phyloP scores from a whole-genome alignment of 2,113 vertebrate species.

The Prunella himalayana region DNA sequence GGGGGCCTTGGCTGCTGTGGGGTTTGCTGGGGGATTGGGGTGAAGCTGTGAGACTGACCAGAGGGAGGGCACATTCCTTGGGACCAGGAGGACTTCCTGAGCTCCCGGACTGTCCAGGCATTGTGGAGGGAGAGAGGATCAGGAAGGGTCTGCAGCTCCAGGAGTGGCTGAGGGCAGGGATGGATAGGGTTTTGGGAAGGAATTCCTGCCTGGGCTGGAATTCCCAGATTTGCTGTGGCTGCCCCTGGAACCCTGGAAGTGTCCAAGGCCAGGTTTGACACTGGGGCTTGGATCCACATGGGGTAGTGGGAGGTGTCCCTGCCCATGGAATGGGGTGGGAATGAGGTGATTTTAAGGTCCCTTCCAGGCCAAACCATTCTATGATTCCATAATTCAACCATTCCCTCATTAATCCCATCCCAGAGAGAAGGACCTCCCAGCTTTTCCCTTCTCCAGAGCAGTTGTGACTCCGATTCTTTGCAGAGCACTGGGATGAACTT shows the following conservation, averaged over 20 bases:
- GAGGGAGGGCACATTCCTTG: not conserved
- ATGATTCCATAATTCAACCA: not conserved
- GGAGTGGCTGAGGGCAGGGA: not conserved
- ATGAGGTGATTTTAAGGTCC: not conserved
- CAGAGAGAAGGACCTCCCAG: not conserved
- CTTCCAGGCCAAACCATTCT: not conserved
- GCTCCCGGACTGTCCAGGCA: not conserved
- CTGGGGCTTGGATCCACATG: fast-evolving
- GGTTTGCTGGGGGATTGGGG: not conserved
- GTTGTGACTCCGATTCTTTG: not conserved
- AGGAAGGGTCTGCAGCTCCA: not conserved
- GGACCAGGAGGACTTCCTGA: not conserved
- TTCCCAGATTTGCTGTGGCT: not conserved
- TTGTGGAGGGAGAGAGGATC: not conserved
- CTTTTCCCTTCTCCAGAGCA: not conserved
- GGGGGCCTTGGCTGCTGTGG: not conserved
- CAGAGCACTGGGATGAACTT: not conserved
- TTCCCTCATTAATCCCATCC: not conserved
- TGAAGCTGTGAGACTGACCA: not conserved
- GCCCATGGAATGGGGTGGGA: fast-evolving
- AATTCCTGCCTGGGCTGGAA: not conserved
- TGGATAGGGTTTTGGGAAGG: not conserved
- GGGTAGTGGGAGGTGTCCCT: fast-evolving
- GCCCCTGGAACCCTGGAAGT: not conserved
- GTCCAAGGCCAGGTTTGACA: not conserved